phyloP scores from a whole-genome alignment of 2,113 vertebrate species.

The Carassius carassius region DNA sequence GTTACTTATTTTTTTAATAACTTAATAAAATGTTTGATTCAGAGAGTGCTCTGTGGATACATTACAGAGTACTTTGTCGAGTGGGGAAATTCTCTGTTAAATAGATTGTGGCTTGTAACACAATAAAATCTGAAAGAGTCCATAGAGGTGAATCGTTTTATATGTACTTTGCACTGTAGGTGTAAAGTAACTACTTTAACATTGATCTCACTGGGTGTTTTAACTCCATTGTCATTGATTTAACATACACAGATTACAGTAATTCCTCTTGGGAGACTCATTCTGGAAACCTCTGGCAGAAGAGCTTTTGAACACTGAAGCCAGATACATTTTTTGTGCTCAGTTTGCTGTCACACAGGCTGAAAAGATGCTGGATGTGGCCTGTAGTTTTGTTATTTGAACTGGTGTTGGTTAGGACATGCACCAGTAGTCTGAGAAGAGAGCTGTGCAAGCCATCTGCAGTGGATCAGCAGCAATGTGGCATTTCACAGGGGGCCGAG shows the following conservation, averaged over 20 bases:
- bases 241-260: constrained; percentile 24
- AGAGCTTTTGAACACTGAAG: not conserved
- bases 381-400: constrained; percentile 3
- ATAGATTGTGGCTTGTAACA: not conserved
- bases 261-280: constrained; percentile 12
- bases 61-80: not conserved
- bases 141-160: constrained; percentile 15
- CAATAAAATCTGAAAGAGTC: constrained; percentile 21
- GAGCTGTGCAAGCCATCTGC: constrained; percentile 25
- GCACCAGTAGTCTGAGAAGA: not conserved
- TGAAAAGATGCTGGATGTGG: constrained; percentile 2
- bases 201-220: not conserved
- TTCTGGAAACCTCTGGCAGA: constrained; percentile 10
- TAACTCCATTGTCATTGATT: constrained; percentile 21
- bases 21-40: not conserved
- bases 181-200: constrained; percentile 28
- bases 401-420: not conserved
- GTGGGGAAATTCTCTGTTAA: not conserved
- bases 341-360: not conserved
- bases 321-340: not conserved
- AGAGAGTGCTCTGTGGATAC: not conserved
- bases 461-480: not conserved
- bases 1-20: not conserved
- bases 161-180: not conserved
- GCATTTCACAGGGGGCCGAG: not conserved